Percentiles rank a stretch among this genome's conserved stretches.
Evolutionary conservation across 2,113 vertebrate species (phyloP).

Genomic region (Amblyopsis rosae): DNA sequence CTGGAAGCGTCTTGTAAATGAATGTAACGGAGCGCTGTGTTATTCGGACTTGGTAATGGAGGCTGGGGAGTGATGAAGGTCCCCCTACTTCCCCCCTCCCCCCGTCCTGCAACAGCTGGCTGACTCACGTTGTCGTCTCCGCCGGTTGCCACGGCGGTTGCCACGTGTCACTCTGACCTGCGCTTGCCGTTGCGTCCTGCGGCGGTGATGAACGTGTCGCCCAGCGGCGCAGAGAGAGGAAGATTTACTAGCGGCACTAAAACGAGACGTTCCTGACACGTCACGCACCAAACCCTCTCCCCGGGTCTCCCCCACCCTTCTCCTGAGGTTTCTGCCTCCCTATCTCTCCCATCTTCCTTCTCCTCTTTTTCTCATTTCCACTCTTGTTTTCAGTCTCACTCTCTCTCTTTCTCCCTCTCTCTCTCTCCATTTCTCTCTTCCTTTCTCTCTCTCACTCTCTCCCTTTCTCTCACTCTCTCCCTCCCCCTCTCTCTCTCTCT

Average conservation of each 20-base stretch:
- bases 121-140: too few relatives aligned
- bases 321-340: neutral
- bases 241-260: too few relatives aligned
- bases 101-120: too few relatives aligned
- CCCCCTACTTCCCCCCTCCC: neutral
- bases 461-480: constrained; percentile 5
- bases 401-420: neutral
- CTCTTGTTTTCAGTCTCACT: neutral
- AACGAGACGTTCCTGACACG: too few relatives aligned
- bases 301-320: neutral
- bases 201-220: too few relatives aligned
- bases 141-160: too few relatives aligned
- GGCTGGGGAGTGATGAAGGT: constrained; percentile 49
- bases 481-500: neutral
- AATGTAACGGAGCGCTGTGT: constrained; percentile 60
- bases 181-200: too few relatives aligned
- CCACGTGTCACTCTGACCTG: too few relatives aligned
- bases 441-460: constrained; percentile 4
- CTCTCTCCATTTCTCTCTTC: constrained; percentile 21
- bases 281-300: neutral
- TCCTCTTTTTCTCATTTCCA: neutral
- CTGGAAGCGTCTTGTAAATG: constrained; percentile 53
- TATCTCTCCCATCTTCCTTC: neutral
- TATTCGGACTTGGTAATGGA: constrained; percentile 56
- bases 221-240: too few relatives aligned